Conservation (phyloP, 2,888 invertebrate species). For the Acrocyrtus sp. region DNA sequence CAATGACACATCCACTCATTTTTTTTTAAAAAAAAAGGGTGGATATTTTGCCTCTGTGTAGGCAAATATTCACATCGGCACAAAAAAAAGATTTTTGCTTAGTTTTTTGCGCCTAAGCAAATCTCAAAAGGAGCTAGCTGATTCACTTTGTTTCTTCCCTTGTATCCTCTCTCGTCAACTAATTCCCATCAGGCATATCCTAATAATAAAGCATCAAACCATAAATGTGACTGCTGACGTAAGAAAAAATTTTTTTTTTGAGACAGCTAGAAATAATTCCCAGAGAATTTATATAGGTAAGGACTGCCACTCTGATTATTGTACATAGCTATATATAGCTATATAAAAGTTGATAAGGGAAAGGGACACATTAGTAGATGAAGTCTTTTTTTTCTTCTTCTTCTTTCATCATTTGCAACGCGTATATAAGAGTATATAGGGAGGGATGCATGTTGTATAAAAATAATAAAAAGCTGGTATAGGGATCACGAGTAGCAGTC, state of each 20-base stretch:
- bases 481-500: not conserved
- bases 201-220: slow-evolving; percentile 40
- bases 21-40: too few relatives aligned
- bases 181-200: slow-evolving; percentile 47
- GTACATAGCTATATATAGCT: too few relatives aligned
- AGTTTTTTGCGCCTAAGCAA: not conserved
- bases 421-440: not conserved
- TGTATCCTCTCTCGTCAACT: slow-evolving; percentile 12
- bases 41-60: too few relatives aligned
- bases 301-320: too few relatives aligned
- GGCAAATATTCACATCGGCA: too few relatives aligned
- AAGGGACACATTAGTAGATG: not conserved
- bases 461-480: too few relatives aligned
- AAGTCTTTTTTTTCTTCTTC: not conserved
- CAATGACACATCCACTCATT: too few relatives aligned
- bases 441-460: not conserved
- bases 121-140: not conserved
- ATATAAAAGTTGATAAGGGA: not conserved
- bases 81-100: too few relatives aligned
- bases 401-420: not conserved
- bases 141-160: not conserved
- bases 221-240: slow-evolving; percentile 45
- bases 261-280: slow-evolving; percentile 31
- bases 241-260: slow-evolving; percentile 24
- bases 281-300: slow-evolving; percentile 25